phyloP scores from a whole-genome alignment of 2,888 invertebrate species.

The Rhamnusium bicolor region DNA sequence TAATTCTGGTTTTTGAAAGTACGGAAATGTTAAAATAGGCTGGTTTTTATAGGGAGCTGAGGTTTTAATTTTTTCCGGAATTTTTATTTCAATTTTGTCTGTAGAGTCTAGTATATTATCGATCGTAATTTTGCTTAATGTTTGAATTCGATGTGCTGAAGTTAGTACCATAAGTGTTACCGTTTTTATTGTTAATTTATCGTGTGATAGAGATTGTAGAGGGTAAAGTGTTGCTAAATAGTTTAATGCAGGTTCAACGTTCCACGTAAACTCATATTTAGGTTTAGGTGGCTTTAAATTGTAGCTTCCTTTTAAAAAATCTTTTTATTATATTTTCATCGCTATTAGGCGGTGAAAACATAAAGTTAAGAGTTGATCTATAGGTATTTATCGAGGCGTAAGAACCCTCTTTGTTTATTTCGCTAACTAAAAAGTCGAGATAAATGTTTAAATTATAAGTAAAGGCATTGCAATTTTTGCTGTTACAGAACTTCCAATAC shows the following conservation, averaged over 20 bases:
- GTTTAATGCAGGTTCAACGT: conserved; percentile 20
- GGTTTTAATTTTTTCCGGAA: conserved; percentile 35
- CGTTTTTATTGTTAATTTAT: conserved; percentile 27
- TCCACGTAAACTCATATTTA: background rate
- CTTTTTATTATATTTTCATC: conserved; percentile 26
- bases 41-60: conserved; percentile 28
- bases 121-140: conserved; percentile 8
- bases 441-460: conserved; percentile 24
- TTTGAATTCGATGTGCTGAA: conserved; percentile 31
- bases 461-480: conserved; percentile 1
- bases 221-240: conserved; percentile 2
- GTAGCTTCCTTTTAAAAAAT: conserved; percentile 15
- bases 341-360: background rate
- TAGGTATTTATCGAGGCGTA: conserved; percentile 30
- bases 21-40: conserved; percentile 23
- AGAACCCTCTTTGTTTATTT: conserved; percentile 22
- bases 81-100: conserved; percentile 28
- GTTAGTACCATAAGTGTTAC: conserved; percentile 19
- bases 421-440: conserved; percentile 23
- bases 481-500: conserved; percentile 31
- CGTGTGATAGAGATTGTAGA: conserved; percentile 3
- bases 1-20: conserved; percentile 32
- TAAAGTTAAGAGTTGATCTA: conserved; percentile 21
- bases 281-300: conserved; percentile 20
- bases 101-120: conserved; percentile 1